phyloP scores from a whole-genome alignment of 2,113 vertebrate species.

The Semnornis frantzii region DNA sequence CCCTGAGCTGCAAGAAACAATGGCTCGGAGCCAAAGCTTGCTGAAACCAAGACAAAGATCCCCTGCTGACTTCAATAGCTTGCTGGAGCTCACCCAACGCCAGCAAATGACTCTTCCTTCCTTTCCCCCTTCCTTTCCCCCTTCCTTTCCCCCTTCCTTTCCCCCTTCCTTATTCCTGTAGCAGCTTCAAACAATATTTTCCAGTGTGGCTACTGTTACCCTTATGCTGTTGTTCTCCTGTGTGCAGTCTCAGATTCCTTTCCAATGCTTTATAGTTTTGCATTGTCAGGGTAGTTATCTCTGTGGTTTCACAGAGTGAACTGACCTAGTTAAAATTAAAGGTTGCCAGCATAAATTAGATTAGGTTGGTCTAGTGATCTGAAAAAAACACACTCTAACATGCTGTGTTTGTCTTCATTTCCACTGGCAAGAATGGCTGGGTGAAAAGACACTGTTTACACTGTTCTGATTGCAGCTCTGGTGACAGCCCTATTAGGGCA shows the following conservation, averaged over 20 bases:
- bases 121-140: too few species aligned
- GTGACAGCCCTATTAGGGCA: neutral
- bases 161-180: neutral
- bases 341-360: constrained; percentile 37
- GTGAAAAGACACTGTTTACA: neutral
- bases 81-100: constrained; percentile 12
- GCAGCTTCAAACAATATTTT: neutral
- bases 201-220: neutral
- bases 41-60: constrained; percentile 49
- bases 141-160: neutral
- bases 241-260: neutral
- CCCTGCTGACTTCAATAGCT: neutral
- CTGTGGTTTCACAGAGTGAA: neutral
- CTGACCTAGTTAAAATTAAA: constrained; percentile 61
- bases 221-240: neutral
- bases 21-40: neutral
- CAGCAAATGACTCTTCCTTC: neutral
- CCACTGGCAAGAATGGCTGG: neutral
- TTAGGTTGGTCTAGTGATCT: constrained; percentile 18
- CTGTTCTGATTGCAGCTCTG: neutral
- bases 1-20: neutral
- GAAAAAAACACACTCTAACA: neutral
- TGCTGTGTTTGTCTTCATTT: constrained; percentile 6
- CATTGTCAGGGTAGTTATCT: neutral
- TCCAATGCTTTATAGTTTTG: constrained; percentile 1